These are phyloP conservation scores for Ia io DNA, from an alignment of 2,113 vertebrate genomes.

Conservation along the genomic window DNA sequence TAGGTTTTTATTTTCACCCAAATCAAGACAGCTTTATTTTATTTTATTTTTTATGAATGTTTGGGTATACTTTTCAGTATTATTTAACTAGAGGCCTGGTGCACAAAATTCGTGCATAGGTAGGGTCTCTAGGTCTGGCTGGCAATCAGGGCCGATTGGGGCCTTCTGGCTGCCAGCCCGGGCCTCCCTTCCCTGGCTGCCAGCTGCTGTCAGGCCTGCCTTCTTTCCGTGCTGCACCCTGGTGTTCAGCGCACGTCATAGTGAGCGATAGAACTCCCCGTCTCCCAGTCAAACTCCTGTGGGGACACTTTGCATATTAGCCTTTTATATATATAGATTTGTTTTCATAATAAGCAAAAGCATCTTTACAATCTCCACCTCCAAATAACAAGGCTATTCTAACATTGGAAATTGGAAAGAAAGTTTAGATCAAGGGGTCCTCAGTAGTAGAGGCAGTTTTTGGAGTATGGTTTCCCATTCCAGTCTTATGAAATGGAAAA, in stretches of 20 bases:
- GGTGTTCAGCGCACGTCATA: too few species aligned
- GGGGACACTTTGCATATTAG: too few species aligned
- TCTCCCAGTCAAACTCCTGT: too few species aligned
- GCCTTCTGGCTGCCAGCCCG: too few species aligned
- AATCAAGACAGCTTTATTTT: background rate
- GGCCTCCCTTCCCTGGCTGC: too few species aligned
- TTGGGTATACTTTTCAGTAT: background rate
- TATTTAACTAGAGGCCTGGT: background rate
- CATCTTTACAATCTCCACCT: background rate
- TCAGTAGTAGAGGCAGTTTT: background rate
- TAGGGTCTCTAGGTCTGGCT: too few species aligned
- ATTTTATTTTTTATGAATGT: background rate
- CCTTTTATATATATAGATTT: background rate
- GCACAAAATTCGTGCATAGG: too few species aligned
- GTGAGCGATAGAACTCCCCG: too few species aligned
- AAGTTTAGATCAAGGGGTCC: background rate
- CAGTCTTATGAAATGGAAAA: background rate
- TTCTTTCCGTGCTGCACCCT: too few species aligned
- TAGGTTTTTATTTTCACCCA: background rate
- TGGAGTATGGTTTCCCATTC: background rate
- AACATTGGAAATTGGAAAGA: background rate
- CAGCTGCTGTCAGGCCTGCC: too few species aligned
- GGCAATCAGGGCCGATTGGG: too few species aligned
- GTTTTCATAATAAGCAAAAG: conserved; percentile 17
- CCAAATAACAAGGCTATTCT: background rate